Conservation (phyloP, 2,888 invertebrate species). For the Scaeva pyrastri region DNA sequence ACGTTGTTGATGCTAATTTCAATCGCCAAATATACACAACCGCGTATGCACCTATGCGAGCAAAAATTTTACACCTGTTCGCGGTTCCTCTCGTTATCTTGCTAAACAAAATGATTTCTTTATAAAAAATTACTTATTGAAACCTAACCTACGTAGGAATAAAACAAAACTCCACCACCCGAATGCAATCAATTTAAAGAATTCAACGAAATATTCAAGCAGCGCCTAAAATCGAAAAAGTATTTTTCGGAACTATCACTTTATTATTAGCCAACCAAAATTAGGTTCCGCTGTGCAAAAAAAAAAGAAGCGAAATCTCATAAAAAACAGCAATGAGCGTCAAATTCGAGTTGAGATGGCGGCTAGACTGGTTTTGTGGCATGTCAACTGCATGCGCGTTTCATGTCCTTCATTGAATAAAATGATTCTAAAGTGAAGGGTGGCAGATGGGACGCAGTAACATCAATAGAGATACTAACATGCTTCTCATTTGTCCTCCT, state of each 20-base stretch:
- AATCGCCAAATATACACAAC: slow-evolving; percentile 55
- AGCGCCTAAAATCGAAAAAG: slow-evolving; percentile 39
- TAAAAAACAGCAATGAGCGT: slow-evolving; percentile 75
- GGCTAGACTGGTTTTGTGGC: slow-evolving; percentile 76
- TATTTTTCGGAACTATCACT: slow-evolving; percentile 49
- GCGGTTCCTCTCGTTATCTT: slow-evolving; percentile 26
- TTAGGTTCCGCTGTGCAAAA: slow-evolving; percentile 44
- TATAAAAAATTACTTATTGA: slow-evolving; percentile 6
- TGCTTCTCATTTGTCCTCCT: slow-evolving; percentile 63
- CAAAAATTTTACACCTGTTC: slow-evolving; percentile 58
- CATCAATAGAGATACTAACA: slow-evolving; percentile 69
- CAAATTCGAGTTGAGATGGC: slow-evolving; percentile 76
- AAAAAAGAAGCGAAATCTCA: slow-evolving; percentile 62
- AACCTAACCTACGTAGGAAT: slow-evolving; percentile 1
- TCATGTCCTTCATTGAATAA: slow-evolving; percentile 75
- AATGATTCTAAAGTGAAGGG: slow-evolving; percentile 69
- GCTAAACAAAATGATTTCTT: slow-evolving; percentile 37
- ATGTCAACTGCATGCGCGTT: slow-evolving; percentile 75
- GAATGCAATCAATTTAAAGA: slow-evolving; percentile 59
- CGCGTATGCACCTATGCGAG: slow-evolving; percentile 57
- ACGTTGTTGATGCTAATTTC: slow-evolving; percentile 9
- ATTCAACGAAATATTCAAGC: slow-evolving; percentile 58
- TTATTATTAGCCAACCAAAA: slow-evolving; percentile 65
- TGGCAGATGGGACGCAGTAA: slow-evolving; percentile 75
- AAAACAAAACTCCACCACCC: slow-evolving; percentile 55